These are phyloP conservation scores for Platichthys stellatus DNA, from an alignment of 2,113 vertebrate genomes.

Conservation along the genomic window DNA sequence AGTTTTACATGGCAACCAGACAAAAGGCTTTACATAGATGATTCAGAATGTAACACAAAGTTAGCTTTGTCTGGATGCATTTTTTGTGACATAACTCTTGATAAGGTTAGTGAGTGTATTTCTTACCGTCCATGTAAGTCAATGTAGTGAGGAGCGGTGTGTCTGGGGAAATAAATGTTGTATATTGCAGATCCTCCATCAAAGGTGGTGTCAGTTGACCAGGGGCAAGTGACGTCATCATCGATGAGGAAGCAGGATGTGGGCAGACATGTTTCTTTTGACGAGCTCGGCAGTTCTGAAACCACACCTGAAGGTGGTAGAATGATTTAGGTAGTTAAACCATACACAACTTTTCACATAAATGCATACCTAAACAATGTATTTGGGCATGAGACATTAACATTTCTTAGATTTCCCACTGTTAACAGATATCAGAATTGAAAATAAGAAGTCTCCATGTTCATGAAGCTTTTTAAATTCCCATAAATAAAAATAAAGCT, in stretches of 20 bases:
- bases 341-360: background rate
- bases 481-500: background rate
- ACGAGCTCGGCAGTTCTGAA: conserved; percentile 97
- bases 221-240: conserved; percentile 84
- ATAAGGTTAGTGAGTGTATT: background rate
- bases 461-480: background rate
- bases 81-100: background rate
- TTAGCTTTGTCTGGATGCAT: background rate
- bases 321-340: background rate
- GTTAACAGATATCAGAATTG: too few relatives aligned
- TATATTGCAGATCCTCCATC: conserved; percentile 93
- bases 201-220: conserved; percentile 89
- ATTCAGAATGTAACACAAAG: too few relatives aligned
- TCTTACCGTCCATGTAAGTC: conserved; percentile 95
- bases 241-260: conserved; percentile 83
- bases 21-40: background rate
- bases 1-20: background rate
- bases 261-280: conserved; percentile 96
- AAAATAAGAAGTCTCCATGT: too few relatives aligned
- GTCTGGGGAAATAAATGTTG: conserved; percentile 89
- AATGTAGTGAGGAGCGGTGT: conserved; percentile 89
- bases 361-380: background rate
- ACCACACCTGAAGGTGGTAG: conserved; percentile 89
- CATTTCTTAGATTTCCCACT: too few relatives aligned
- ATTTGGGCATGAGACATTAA: too few relatives aligned